Percentiles rank a stretch among this genome's conserved stretches.
These are phyloP conservation scores for Anneissia japonica DNA, from an alignment of 35 echinoderm and acorn worm genomes.

Conservation along the genomic window DNA sequence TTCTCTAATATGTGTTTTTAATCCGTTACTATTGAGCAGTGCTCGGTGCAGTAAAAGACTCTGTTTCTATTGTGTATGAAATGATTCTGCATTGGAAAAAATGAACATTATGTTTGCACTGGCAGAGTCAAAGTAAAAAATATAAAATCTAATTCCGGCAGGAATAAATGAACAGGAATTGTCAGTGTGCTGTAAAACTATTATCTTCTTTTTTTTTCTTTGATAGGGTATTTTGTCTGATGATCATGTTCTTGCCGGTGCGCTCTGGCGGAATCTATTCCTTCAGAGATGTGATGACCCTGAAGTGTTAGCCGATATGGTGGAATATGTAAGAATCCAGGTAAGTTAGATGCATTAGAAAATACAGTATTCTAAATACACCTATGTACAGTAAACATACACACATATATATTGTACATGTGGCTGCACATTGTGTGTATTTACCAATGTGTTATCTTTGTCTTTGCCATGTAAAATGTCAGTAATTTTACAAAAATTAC, in stretches of 20 bases:
- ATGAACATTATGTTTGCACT: no score
- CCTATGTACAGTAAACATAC: background rate
- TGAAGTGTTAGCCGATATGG: slow-evolving; percentile 69
- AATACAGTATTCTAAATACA: background rate
- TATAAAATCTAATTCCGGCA: no score
- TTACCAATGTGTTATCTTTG: background rate
- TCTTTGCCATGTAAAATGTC: background rate
- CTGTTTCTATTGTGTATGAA: no score
- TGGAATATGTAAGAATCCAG: slow-evolving; percentile 90
- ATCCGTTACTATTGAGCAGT: no score
- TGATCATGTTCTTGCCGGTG: slow-evolving; percentile 71
- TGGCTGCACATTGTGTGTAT: background rate
- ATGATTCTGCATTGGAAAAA: no score
- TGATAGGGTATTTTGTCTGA: slow-evolving; percentile 65
- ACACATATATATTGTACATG: background rate
- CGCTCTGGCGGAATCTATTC: slow-evolving; percentile 88
- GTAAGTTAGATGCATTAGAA: slow-evolving; percentile 25
- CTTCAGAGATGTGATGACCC: slow-evolving; percentile 64
- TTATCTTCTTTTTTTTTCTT: no score
- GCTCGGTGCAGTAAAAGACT: no score
- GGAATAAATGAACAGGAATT: no score
- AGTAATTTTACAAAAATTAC: background rate
- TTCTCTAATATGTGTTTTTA: no score
- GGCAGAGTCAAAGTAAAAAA: no score
- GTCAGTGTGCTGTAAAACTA: no score